Base-by-base conservation (phyloP, 1,140 invertebrate species). In the Psilanteris sp. region DNA sequence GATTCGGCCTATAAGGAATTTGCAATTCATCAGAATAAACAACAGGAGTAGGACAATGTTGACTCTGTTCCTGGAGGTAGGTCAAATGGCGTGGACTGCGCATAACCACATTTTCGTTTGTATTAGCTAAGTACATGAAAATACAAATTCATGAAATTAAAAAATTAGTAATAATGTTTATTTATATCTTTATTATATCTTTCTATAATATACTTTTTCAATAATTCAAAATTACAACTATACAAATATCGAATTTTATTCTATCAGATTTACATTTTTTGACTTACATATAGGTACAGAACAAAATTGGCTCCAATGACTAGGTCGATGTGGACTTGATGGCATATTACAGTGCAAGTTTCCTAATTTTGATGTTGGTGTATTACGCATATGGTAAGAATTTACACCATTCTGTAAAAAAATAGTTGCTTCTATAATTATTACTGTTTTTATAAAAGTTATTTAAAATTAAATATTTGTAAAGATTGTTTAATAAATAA, bases 261-360 rank as follows among this genome's bases (percentile, higher is more conserved):
- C n/a, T n/a, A n/a, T n/a, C n/a, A n/a, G n/a, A n/a, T n/a, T n/a
- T n/a, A n/a, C n/a, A n/a, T n/a, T n/a, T n/a, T 46, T 14, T 8
- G 18, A 83, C 85, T 88, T 78, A 89, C 87, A 78, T 22, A 87
- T 79, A 48, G 85, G 74, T 15, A 87, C 57, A 5, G 79, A 78
- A 71, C 85, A 87, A 81, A 87, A 89, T 73, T 88, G 87, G 44
- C 79, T 72, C 87, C 87, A 89, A 66, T 77, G 85, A 44, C 26
- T 36, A 13, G 81, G 67, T 67, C 74, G 76, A 54, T 85, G 86
- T 14, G 81, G 48, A 76, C 81, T 82, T 5, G 80, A 29, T 37
- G 46, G 79, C 46, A 85, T 79, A 37, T 79, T 83, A n/a, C 83
- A 82, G 36, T 87, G 86, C 61, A 85, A 54, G 50, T 81, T 76